Evolutionary conservation across 2,113 vertebrate genomes (phyloP).

Genomic region (Alethe castanea): DNA sequence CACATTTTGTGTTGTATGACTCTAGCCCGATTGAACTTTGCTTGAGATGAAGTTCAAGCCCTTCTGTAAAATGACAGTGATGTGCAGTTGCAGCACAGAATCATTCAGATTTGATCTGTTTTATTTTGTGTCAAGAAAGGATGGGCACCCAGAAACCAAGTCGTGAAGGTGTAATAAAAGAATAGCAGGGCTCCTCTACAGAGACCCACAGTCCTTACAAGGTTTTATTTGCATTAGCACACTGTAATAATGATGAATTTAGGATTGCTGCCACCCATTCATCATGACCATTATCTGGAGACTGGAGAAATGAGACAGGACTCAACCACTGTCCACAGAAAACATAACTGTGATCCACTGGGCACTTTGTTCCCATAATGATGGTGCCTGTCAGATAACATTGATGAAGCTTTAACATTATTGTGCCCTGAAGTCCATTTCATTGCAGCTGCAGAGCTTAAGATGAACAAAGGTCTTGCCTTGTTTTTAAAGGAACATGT

Average conservation of each 20-base stretch:
- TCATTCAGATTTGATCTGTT: accelerated
- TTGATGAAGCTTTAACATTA: slow-evolving; percentile 29
- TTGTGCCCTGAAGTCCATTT: slow-evolving; percentile 32
- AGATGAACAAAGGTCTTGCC: background rate
- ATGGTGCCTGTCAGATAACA: slow-evolving; percentile 11
- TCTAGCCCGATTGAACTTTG: background rate
- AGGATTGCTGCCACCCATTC: background rate
- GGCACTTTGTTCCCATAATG: slow-evolving; percentile 9
- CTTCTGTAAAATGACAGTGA: background rate
- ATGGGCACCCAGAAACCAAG: background rate
- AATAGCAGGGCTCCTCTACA: background rate
- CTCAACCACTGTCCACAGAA: background rate
- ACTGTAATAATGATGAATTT: slow-evolving; percentile 14
- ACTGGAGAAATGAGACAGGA: background rate
- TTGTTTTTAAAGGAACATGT: background rate
- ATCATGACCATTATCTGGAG: background rate
- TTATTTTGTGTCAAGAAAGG: background rate
- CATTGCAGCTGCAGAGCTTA: background rate
- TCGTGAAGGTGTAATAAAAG: background rate
- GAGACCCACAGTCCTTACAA: background rate
- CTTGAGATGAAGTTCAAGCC: background rate
- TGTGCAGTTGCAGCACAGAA: background rate
- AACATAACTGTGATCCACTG: background rate
- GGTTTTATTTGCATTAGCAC: background rate
- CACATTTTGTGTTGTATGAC: background rate